These are phyloP conservation scores for Corythornis vintsioides DNA, from an alignment of 2,113 vertebrate genomes.

Conservation along the genomic window DNA sequence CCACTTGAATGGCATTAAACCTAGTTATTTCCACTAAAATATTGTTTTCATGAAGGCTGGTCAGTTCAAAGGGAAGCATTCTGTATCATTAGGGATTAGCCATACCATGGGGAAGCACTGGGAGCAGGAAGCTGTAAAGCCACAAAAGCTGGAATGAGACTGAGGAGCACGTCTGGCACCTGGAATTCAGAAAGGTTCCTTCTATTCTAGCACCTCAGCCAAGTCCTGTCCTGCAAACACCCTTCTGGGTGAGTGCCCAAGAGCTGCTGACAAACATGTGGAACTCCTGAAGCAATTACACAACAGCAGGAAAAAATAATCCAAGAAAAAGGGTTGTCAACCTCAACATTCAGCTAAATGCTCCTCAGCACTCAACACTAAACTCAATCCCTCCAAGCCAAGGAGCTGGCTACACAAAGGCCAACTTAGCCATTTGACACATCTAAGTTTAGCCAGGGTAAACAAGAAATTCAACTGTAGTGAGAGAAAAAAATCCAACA, in stretches of 20 bases:
- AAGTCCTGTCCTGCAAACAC: background rate
- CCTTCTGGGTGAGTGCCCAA: background rate
- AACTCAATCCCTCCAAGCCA: background rate
- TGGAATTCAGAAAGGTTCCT: background rate
- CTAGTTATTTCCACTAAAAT: conserved; percentile 13
- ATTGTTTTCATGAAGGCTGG: background rate
- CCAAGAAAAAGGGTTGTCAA: conserved; percentile 32
- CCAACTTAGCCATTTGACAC: background rate
- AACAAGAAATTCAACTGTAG: background rate
- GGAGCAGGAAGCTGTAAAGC: background rate
- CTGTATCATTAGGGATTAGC: background rate
- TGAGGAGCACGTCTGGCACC: background rate
- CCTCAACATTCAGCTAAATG: background rate
- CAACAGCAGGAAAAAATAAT: background rate
- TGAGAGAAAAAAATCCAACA: background rate
- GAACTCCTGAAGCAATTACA: background rate
- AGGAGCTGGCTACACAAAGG: background rate
- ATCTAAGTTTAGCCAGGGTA: background rate
- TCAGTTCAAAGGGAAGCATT: background rate
- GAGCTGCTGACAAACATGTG: background rate
- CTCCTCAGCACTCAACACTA: conserved; percentile 1
- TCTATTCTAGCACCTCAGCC: background rate
- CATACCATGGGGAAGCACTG: background rate
- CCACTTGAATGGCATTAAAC: background rate
- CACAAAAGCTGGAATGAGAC: background rate